A percentile compares a stretch with the other conserved stretches of the same genome.
Evolutionary conservation across 2,113 vertebrate genomes (phyloP).

Genomic region (Cricetomys ansorgei): DNA sequence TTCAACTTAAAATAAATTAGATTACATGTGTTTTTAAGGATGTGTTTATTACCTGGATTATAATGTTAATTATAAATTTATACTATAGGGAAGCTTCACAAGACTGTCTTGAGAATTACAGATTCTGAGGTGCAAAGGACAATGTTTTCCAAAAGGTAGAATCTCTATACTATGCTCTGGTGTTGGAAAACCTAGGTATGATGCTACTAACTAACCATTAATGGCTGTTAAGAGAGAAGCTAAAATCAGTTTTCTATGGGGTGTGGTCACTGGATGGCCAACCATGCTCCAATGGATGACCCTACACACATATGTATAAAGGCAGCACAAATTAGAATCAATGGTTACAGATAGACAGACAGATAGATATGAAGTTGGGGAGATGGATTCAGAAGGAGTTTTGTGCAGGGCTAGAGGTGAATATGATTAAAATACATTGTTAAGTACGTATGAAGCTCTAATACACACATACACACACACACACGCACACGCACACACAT

Average conservation of each 20-base stretch:
- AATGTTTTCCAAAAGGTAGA: conserved; percentile 34
- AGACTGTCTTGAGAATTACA: conserved; percentile 15
- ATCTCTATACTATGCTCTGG: background rate
- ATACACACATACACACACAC: too few relatives aligned
- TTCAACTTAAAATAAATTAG: conserved; percentile 19
- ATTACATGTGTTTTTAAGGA: background rate
- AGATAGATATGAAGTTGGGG: background rate
- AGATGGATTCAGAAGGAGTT: background rate
- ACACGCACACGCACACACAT: too few relatives aligned
- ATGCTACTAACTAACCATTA: background rate
- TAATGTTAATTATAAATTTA: conserved; percentile 55
- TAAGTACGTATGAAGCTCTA: background rate
- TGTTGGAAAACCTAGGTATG: background rate
- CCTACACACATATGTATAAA: too few relatives aligned
- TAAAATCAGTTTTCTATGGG: background rate
- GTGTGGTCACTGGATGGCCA: background rate
- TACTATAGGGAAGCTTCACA: background rate
- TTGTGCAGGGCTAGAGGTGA: too few relatives aligned
- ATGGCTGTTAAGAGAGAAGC: background rate
- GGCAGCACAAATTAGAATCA: background rate
- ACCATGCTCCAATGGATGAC: background rate
- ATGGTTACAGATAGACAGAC: background rate
- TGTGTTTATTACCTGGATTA: conserved; percentile 25
- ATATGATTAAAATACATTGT: background rate
- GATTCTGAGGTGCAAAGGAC: conserved; percentile 1